Percentiles rank a stretch among this genome's conserved stretches.
phyloP scores from a whole-genome alignment of 2,113 vertebrate species.

The Ageneiosus marmoratus region DNA sequence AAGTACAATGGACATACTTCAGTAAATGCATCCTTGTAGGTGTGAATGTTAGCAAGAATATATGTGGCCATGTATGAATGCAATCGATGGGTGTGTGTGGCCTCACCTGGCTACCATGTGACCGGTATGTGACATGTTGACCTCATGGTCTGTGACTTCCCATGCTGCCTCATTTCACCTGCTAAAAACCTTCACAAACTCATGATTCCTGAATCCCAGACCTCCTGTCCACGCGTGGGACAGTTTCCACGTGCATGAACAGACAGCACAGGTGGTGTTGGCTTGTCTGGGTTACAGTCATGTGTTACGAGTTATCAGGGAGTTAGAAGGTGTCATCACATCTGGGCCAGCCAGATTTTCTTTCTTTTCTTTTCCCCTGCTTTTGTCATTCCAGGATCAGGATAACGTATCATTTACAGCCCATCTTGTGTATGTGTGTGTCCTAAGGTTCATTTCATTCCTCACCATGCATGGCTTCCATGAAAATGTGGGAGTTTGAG shows the following conservation, averaged over 20 bases:
- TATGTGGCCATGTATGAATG: background rate
- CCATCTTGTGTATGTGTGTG: slow-evolving; percentile 9
- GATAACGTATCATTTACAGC: slow-evolving; percentile 22
- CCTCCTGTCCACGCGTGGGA: slow-evolving; percentile 25
- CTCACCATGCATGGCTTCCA: slow-evolving; percentile 14
- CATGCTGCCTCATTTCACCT: slow-evolving; percentile 75
- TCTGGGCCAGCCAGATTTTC: slow-evolving; percentile 25
- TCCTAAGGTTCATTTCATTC: slow-evolving; percentile 29
- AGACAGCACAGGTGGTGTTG: slow-evolving; percentile 52
- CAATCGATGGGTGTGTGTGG: background rate
- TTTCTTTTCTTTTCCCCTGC: background rate
- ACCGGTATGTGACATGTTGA: slow-evolving; percentile 22
- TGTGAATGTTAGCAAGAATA: background rate
- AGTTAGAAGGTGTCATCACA: slow-evolving; percentile 30
- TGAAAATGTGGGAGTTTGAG: slow-evolving; percentile 27
- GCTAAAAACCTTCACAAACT: slow-evolving; percentile 80
- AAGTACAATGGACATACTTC: too few relatives aligned
- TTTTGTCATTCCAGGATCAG: slow-evolving; percentile 24
- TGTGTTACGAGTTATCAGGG: slow-evolving; percentile 8
- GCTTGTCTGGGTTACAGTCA: background rate
- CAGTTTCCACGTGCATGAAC: background rate
- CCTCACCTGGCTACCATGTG: slow-evolving; percentile 22
- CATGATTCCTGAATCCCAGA: slow-evolving; percentile 74
- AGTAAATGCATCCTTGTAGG: background rate
- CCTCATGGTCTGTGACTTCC: slow-evolving; percentile 71